Conservation (phyloP, 2,113 vertebrate genomes). For the Hystrix brachyura region DNA sequence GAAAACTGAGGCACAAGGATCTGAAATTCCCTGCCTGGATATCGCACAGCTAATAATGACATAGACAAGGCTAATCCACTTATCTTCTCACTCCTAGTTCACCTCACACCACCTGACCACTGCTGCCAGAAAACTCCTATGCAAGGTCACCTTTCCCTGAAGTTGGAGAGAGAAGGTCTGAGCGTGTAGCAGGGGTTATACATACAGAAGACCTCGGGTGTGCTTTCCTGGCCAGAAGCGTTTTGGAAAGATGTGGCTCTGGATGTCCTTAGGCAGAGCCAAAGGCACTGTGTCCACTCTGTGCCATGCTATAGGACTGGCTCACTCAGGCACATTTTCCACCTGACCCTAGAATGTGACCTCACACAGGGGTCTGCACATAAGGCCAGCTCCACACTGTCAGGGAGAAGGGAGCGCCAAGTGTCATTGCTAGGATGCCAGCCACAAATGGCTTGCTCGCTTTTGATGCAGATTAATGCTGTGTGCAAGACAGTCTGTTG, state of each 20-base stretch:
- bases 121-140: background rate
- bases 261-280: background rate
- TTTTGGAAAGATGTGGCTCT: background rate
- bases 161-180: background rate
- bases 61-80: background rate
- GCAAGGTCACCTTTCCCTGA: background rate
- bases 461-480: background rate
- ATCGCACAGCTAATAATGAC: background rate
- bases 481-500: background rate
- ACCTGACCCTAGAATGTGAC: background rate
- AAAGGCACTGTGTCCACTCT: rapidly evolving
- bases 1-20: background rate
- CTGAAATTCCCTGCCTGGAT: background rate
- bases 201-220: background rate
- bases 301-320: rapidly evolving
- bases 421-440: background rate
- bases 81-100: background rate
- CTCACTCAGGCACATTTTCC: background rate
- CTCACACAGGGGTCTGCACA: background rate
- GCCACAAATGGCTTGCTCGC: background rate
- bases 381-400: background rate
- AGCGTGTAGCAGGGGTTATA: background rate
- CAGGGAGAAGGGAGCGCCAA: background rate
- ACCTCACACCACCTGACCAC: background rate
- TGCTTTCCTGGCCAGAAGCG: background rate